These are phyloP conservation scores for Siderastrea siderea DNA, from an alignment of 92 coral and sea anemone genomes.

Conservation along the genomic window DNA sequence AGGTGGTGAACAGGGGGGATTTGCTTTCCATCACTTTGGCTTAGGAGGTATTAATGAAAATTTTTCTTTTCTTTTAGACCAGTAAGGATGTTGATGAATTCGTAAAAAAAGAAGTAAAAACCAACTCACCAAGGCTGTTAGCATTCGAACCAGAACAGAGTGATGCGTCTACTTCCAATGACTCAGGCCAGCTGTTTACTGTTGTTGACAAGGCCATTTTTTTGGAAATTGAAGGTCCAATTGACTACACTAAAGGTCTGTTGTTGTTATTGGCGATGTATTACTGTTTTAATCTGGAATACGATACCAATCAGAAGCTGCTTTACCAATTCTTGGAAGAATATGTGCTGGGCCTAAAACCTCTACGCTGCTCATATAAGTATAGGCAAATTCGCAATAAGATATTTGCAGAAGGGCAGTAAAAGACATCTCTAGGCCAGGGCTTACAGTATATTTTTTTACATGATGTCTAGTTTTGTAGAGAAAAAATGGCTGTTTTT, in stretches of 20 bases:
- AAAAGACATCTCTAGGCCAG: no score
- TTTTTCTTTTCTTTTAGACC: constrained; percentile 9
- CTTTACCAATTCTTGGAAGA: constrained; percentile 47
- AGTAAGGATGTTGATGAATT: constrained; percentile 41
- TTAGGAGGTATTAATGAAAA: background rate
- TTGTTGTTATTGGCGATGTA: constrained; percentile 26
- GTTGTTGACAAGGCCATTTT: constrained; percentile 39
- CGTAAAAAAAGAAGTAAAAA: constrained; percentile 27
- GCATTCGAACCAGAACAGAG: background rate
- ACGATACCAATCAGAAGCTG: constrained; percentile 30
- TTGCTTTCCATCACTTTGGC: background rate
- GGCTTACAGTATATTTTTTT: no score
- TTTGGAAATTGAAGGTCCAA: constrained; percentile 11
- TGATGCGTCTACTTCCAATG: background rate
- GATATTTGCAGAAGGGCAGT: no score
- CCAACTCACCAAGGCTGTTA: constrained; percentile 14
- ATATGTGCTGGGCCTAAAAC: constrained; percentile 46
- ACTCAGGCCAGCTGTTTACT: constrained; percentile 39
- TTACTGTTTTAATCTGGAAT: constrained; percentile 32
- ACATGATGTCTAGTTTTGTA: no score
- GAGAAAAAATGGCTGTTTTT: no score
- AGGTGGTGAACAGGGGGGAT: background rate
- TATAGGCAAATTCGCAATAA: background rate
- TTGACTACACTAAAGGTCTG: constrained; percentile 12
- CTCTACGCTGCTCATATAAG: constrained; percentile 27